Conservation (phyloP, 1,140 invertebrate species). For the Andricus grossulariae region DNA sequence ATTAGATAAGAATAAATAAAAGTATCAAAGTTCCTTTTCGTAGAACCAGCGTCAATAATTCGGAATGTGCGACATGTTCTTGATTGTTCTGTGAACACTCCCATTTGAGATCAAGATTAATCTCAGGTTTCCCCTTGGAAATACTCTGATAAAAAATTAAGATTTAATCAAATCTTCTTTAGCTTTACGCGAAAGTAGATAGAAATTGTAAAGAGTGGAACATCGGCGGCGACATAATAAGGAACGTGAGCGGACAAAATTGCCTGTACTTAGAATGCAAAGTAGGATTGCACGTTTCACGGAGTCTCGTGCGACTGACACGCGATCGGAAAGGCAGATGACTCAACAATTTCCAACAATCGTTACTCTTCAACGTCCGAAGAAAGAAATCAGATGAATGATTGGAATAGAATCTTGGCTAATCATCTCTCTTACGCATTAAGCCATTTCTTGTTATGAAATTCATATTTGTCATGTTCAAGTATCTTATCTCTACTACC, state of each 20-base stretch:
- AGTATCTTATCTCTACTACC: slow-evolving; percentile 1
- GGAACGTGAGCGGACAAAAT: not conserved
- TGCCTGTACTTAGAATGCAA: not conserved
- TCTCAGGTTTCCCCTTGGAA: no score
- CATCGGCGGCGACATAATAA: not conserved
- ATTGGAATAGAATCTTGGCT: not conserved
- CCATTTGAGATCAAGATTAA: not conserved
- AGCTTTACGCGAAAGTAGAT: no score
- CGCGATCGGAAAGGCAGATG: not conserved
- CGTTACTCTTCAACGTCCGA: not conserved
- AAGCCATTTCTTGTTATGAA: not conserved
- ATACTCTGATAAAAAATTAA: no score
- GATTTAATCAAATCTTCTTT: no score
- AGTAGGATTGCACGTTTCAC: not conserved
- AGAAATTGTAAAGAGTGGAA: not conserved
- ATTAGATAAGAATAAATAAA: not conserved
- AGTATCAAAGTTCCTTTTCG: not conserved
- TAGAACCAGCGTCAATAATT: not conserved
- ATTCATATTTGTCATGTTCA: slow-evolving; percentile 15
- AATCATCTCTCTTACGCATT: not conserved
- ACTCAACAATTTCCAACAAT: not conserved
- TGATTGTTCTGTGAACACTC: not conserved
- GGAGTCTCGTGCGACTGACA: not conserved
- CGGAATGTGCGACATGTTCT: not conserved
- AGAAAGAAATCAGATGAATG: not conserved